Base-by-base conservation (phyloP, 2,888 invertebrate species). In the Petrolisthes manimaculis region DNA sequence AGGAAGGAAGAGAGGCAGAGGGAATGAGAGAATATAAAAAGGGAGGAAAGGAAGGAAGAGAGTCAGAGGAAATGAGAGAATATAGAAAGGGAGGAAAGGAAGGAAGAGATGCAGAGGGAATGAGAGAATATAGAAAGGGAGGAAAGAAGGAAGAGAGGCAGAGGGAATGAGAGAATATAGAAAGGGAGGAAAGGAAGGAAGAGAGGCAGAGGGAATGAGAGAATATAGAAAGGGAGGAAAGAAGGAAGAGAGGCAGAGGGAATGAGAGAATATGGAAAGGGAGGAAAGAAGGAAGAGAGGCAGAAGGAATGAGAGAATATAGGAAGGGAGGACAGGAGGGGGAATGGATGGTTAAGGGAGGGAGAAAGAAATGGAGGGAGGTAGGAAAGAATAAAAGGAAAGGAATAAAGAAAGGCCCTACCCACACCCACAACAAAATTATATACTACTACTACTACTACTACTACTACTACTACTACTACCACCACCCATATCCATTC, bases 161-260 rank as follows among this genome's bases (percentile, higher is more conserved):
- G 69, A 18, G n/a, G 8, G 82, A 82, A 24, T 18, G 53, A 21
- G 37, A 69, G 5, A 51, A 12, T n/a, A 80, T 55, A 21, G 51
- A 1, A 80, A 82, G 54, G 69, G 67, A 67, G 53, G 69, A 69
- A 67, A 54, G 80, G 74, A 54, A 67, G 55, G 55, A 74, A 71
- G 54, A 53, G 55, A 55, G 55, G 61, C 21, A 55, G 77, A 79
- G 61, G 53, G 78, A 74, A n/a, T 55, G 83, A 71, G 71, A 71
- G 53, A 53, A 8, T 21, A 71, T n/a, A 12, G n/a, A 53, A 71
- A 51, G 75, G 55, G 21, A 21, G 54, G 54, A n/a, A 54, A 53
- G 55, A 74, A n/a, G 54, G 12, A n/a, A 71, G 53, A 54, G 54
- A 74, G 53, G 21, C 54, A 53, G 74, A 74, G 74, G 54, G 74